Evolutionary conservation across 2,113 vertebrate species (phyloP).

Genomic region (Stegastes partitus): DNA sequence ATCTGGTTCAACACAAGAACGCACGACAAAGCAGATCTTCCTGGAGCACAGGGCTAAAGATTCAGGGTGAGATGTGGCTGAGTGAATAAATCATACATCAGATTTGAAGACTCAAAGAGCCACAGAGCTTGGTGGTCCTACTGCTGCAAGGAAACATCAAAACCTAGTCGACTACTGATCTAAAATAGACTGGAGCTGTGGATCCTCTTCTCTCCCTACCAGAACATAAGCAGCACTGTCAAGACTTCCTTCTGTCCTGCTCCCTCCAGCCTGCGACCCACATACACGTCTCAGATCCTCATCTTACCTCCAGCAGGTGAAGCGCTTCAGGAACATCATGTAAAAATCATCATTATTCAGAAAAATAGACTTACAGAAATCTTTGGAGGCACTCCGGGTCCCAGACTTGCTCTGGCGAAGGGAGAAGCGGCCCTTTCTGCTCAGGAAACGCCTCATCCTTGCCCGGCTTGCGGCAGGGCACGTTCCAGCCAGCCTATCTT

Average conservation of each 20-base stretch:
- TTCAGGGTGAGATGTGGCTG: conserved; percentile 29
- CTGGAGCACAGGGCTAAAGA: conserved; percentile 16
- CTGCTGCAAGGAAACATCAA: conserved; percentile 36
- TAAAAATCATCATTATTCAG: conserved; percentile 27
- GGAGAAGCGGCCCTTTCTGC: conserved; percentile 76
- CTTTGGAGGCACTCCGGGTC: conserved; percentile 81
- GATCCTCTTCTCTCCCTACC: conserved; percentile 7
- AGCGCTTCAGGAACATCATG: conserved; percentile 13
- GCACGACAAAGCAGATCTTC: conserved; percentile 11
- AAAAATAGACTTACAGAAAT: conserved; percentile 88
- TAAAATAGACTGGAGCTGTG: conserved; percentile 39
- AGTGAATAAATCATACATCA: conserved; percentile 45
- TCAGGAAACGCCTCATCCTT: conserved; percentile 80
- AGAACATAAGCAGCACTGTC: conserved; percentile 16
- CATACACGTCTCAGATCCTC: conserved; percentile 25
- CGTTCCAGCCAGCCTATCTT: conserved; percentile 75
- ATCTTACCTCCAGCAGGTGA: conserved; percentile 27
- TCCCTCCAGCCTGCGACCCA: conserved; percentile 43
- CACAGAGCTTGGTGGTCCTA: conserved; percentile 37
- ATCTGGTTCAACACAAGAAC: conserved; percentile 15
- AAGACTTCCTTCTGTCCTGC: conserved; percentile 24
- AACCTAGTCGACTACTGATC: conserved; percentile 38
- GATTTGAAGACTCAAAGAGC: conserved; percentile 36
- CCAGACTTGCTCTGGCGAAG: conserved; percentile 80
- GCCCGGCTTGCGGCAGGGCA: conserved; percentile 79